Base-by-base conservation (phyloP, 2,888 invertebrate species). In the Galerucella calmariensis region DNA sequence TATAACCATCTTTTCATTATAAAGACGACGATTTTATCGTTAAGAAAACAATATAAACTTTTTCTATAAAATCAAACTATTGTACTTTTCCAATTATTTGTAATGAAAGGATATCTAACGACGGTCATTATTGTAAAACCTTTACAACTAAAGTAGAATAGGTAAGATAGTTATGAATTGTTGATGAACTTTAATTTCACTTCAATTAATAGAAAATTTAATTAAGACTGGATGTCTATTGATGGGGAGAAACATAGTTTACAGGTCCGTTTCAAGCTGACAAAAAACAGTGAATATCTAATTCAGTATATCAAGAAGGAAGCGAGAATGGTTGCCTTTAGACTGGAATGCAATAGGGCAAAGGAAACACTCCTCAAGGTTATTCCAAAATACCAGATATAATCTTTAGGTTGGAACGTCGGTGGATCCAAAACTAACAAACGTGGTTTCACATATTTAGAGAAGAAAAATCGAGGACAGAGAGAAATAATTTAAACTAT, bases 181-280 rank as follows among this genome's bases (percentile, higher is more conserved):
- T 9, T 65, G 20, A 65, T 46, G 46, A 44, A 65, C 46, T 65
- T 44, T 65, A 41, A 65, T 65, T 44, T 65, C 1, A 41, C 46
- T 41, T 27, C 62, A 62, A 46, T 65, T 46, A 65, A 65, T 44
- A 65, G 63, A 65, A 44, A 65, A 65, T 46, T 8, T 65, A 65
- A 65, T 65, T 46, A 46, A 35, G 35, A 62, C 2, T 51, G 51
- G 6, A 51, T 51, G n/a, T 51, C n/a, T 4, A 51, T 48, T 48
- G 14, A 5, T 3, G n/a, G 14, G n/a, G 35, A 35, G 5, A 35
- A 35, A n/a, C 14, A 2, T 14, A 10, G 9, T 56, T 16, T 56
- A 56, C 56, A 56, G 56, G 56, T 20, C 16, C 56, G 51, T 51
- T 51, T 51, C 8, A 20, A 20, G 16, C 3, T 48, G 48, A 48